These are phyloP conservation scores for Leptinotarsa peninsularis DNA, from an alignment of 2,888 invertebrate genomes.

Conservation along the genomic window DNA sequence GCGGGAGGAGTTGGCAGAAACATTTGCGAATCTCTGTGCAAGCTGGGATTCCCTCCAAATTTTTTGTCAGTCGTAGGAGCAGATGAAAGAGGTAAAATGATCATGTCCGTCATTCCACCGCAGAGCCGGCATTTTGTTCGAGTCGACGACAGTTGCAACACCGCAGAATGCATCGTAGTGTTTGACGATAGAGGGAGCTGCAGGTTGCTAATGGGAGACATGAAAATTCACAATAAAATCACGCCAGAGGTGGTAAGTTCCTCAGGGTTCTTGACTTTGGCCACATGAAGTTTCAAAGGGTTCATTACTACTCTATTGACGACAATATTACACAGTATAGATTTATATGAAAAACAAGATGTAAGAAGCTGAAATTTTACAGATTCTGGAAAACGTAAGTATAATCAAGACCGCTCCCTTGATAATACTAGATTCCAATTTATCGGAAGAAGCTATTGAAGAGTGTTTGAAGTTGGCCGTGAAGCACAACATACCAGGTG, in stretches of 20 bases:
- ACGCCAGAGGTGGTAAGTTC: conserved; percentile 72
- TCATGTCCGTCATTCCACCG: conserved; percentile 61
- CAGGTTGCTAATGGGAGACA: conserved; percentile 84
- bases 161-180: conserved; percentile 82
- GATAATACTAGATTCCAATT: conserved; percentile 88
- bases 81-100: conserved; percentile 71
- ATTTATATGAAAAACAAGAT: no score
- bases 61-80: conserved; percentile 84
- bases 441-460: conserved; percentile 76
- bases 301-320: no score
- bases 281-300: neutral
- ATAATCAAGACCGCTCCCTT: conserved; percentile 76
- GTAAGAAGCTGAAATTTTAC: conserved; percentile 45
- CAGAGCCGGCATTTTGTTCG: conserved; percentile 59
- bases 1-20: conserved; percentile 95
- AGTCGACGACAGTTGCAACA: conserved; percentile 65
- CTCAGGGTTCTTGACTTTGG: neutral
- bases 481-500: conserved; percentile 76
- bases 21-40: conserved; percentile 86
- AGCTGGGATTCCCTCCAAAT: conserved; percentile 73
- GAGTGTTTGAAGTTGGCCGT: conserved; percentile 73
- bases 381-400: conserved; percentile 73
- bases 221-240: conserved; percentile 81
- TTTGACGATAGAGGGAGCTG: conserved; percentile 83
- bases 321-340: no score